Base-by-base conservation (phyloP, 2,888 invertebrate genomes). In the Tachystola acroxantha region DNA sequence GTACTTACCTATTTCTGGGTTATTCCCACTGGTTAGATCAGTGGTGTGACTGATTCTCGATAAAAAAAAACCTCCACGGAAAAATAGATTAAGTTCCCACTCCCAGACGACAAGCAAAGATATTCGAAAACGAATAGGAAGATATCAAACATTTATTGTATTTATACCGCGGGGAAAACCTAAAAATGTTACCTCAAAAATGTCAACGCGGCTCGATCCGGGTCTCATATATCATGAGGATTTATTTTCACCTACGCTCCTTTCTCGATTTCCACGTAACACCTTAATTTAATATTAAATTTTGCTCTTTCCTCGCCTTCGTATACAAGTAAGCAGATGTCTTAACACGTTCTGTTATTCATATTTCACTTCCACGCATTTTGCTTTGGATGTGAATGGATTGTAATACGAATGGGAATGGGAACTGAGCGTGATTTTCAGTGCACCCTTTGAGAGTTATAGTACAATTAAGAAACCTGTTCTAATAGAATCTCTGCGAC, bases 231-330 rank as follows among this genome's bases (percentile, higher is more conserved):
- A 84, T 84, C 81, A 84, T 59, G 48, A 66, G 77, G 82, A 85
- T 85, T 85, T 85, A 85, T 84, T 73, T 62, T 66, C 73, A 75
- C 76, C 81, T 79, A 66, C 64, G 72, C 69, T 60, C 70, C 70
- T 67, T 74, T 72, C 82, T 79, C 84, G 79, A 84, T 84, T 81
- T 76, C 64, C 66, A 71, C 73, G 69, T 74, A 79, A 82, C 78
- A 72, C 80, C 81, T 82, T 85, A 85, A 85, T 85, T 85, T 84
- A 84, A 84, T 85, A 84, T 82, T 81, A 84, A 84, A 85, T 84
- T 78, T 70, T 75, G 76, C 74, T 72, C 69, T 70, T 69, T 74
- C 62, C 63, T 51, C 57, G 58, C 64, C 64, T 65, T 61, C 64
- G 61, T 68, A 59, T 58, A 62, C 60, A 30, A 30, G 36, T 31